Evolutionary conservation across 2,797 vertebrate species (phyloP).

Genomic region (Monodelphis domestica): DNA sequence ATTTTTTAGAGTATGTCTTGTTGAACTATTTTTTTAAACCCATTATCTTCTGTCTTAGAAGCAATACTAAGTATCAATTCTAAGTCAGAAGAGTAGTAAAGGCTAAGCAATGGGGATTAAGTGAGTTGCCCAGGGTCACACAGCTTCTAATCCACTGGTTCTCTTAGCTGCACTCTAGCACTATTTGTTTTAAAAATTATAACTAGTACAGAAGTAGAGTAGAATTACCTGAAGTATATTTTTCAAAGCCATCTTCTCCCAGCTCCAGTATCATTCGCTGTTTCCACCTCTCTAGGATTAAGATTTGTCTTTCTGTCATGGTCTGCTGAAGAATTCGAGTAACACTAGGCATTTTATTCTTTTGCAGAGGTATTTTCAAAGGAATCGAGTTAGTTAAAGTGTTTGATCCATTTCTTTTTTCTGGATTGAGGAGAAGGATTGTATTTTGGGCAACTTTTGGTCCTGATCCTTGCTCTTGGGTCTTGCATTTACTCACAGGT

Average conservation of each 20-base stretch:
- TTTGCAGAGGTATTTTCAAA: slow-evolving; percentile 86
- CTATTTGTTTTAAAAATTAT: slow-evolving; percentile 41
- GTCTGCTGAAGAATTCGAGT: slow-evolving; percentile 94
- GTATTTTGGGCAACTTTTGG: slow-evolving; percentile 81
- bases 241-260: slow-evolving; percentile 93
- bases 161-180: too few species aligned
- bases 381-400: slow-evolving; percentile 78
- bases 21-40: slow-evolving; percentile 88
- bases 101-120: too few species aligned
- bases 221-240: slow-evolving; percentile 92
- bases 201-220: slow-evolving; percentile 25
- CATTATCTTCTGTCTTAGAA: too few species aligned
- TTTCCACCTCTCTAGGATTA: slow-evolving; percentile 94
- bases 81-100: too few species aligned
- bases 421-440: slow-evolving; percentile 87
- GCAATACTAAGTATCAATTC: too few species aligned
- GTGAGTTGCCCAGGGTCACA: too few species aligned
- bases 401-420: slow-evolving; percentile 70
- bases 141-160: too few species aligned
- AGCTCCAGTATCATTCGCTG: slow-evolving; percentile 92
- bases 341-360: slow-evolving; percentile 88
- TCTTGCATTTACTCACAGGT: slow-evolving; percentile 85
- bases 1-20: slow-evolving; percentile 89
- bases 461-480: slow-evolving; percentile 60
- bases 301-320: slow-evolving; percentile 90